These are phyloP conservation scores for Peromyscus leucopus DNA, from an alignment of 2,113 vertebrate species.

Conservation along the genomic window DNA sequence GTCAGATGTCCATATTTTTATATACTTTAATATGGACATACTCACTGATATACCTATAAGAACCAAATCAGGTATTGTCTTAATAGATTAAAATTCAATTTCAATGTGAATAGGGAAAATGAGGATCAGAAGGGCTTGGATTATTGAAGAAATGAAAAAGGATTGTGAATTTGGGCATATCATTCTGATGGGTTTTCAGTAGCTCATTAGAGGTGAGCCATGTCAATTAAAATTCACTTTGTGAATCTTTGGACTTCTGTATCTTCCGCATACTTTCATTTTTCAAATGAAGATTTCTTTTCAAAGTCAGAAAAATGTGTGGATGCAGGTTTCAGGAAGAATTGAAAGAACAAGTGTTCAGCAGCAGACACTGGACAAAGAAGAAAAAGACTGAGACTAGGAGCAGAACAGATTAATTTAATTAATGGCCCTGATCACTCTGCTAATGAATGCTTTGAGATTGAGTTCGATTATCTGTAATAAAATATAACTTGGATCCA, in stretches of 20 bases:
- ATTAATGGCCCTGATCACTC: neutral
- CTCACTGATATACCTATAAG: neutral
- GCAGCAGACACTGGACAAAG: neutral
- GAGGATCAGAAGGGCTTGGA: neutral
- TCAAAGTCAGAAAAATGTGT: neutral
- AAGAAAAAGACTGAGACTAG: neutral
- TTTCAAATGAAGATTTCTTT: conserved; percentile 4
- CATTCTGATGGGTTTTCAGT: neutral
- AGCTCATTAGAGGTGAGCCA: neutral
- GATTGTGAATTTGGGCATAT: neutral
- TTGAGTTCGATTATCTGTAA: neutral
- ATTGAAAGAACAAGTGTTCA: neutral
- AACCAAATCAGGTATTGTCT: neutral
- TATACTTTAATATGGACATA: neutral
- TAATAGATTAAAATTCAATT: neutral
- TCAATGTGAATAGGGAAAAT: neutral
- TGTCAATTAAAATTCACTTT: neutral
- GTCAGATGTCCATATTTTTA: neutral
- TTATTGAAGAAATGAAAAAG: neutral
- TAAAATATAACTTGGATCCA: neutral
- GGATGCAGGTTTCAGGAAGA: neutral
- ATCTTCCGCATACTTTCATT: neutral
- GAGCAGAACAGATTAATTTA: neutral
- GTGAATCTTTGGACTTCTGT: neutral
- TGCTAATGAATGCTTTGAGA: neutral